A percentile compares a stretch with the other conserved stretches of the same genome.
Conservation (phyloP, 2,113 vertebrate species). For the Tauraco erythrolophus region DNA sequence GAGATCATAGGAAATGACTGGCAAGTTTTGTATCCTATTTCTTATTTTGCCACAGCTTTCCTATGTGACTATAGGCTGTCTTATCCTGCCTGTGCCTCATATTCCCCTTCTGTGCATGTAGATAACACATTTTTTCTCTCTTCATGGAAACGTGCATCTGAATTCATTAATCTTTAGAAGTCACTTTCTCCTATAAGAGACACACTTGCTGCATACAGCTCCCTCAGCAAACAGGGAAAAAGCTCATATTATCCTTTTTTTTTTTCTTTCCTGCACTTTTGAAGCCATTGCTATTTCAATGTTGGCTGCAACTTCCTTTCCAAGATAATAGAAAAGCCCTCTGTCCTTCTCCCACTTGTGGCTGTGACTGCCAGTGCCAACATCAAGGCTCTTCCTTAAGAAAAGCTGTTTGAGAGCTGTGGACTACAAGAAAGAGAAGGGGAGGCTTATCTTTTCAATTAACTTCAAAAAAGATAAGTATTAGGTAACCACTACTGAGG, state of each 20-base stretch:
- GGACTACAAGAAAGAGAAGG: not conserved
- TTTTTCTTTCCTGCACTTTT: not conserved
- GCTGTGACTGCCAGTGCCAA: not conserved
- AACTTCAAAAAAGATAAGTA: not conserved
- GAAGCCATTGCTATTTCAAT: not conserved
- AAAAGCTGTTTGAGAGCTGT: not conserved
- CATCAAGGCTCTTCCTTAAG: not conserved
- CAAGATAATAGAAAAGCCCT: not conserved
- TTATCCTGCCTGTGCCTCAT: not conserved
- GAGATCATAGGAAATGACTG: not conserved
- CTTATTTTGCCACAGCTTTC: not conserved
- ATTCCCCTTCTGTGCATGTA: not conserved
- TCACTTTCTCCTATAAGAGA: not conserved
- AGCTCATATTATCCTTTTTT: not conserved
- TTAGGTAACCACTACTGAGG: not conserved
- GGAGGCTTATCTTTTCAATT: not conserved
- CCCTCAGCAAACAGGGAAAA: not conserved
- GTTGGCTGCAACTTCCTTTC: not conserved
- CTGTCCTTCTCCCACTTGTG: not conserved
- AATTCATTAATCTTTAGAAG: constrained; percentile 27
- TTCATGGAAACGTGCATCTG: not conserved
- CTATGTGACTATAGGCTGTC: not conserved
- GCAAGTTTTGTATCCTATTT: not conserved
- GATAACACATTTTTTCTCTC: not conserved
- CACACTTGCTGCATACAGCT: not conserved